These are phyloP conservation scores for Dryadula phaetusa DNA, from an alignment of 2,888 invertebrate genomes.

Conservation along the genomic window DNA sequence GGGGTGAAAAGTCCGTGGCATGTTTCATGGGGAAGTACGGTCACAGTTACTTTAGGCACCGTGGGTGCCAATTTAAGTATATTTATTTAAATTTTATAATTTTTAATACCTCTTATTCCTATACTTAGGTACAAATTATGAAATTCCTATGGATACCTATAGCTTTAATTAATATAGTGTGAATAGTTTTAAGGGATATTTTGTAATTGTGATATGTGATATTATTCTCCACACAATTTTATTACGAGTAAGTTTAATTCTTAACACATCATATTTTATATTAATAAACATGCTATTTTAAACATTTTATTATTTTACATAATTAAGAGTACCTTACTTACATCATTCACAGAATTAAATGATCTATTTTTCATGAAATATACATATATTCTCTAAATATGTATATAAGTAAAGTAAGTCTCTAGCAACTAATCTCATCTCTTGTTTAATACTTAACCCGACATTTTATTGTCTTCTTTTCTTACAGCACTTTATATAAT, in stretches of 20 bases:
- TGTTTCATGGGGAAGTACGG: constrained; percentile 40
- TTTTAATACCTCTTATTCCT: constrained; percentile 33
- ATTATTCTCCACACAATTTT: constrained; percentile 28
- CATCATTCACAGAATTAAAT: neutral
- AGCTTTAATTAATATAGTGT: constrained; percentile 43
- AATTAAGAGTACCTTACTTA: neutral
- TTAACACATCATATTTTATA: neutral
- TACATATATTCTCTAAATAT: neutral
- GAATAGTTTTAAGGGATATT: constrained; percentile 19
- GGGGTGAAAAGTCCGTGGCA: constrained; percentile 45
- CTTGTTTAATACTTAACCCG: neutral
- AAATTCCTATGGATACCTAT: constrained; percentile 26
- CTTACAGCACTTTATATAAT: neutral
- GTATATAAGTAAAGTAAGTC: neutral
- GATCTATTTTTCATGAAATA: neutral
- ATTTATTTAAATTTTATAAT: constrained; percentile 38
- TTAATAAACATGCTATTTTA: neutral
- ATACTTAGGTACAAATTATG: constrained; percentile 37
- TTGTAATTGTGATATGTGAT: constrained; percentile 44
- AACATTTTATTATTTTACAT: neutral
- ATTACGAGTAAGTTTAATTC: constrained; percentile 33
- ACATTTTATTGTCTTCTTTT: constrained; percentile 14
- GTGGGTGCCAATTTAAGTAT: constrained; percentile 35
- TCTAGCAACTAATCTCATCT: neutral
- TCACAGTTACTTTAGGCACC: constrained; percentile 42